These are phyloP conservation scores for Temnothorax unifasciatus DNA, from an alignment of 2,888 invertebrate genomes.

Conservation along the genomic window DNA sequence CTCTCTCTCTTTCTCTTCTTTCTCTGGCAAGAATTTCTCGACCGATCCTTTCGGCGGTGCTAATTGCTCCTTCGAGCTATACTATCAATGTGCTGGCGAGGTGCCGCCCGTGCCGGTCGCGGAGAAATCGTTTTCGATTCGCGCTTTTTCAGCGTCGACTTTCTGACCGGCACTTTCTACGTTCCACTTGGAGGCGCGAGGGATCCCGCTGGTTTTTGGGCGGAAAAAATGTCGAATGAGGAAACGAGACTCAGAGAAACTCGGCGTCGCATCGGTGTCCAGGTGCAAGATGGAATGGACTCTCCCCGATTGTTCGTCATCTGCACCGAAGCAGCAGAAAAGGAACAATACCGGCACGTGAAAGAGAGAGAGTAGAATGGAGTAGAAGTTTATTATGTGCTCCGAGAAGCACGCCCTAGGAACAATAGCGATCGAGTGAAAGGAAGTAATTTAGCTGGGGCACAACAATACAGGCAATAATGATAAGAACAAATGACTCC, in stretches of 20 bases:
- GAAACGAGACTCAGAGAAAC: conserved; percentile 42
- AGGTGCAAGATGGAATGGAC: conserved; percentile 27
- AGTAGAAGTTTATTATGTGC: conserved; percentile 29
- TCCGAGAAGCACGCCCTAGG: conserved; percentile 17
- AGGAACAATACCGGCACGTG: conserved; percentile 5
- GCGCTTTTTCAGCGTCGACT: conserved; percentile 25
- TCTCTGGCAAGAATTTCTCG: conserved; percentile 26
- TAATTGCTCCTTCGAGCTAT: conserved; percentile 35
- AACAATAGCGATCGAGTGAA: conserved; percentile 10
- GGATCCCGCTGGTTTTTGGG: conserved; percentile 28
- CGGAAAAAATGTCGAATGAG: conserved; percentile 26
- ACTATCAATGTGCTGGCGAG: not conserved
- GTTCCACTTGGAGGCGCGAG: conserved; percentile 53
- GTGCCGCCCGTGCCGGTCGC: conserved; percentile 44
- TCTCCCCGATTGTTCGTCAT: conserved; percentile 24
- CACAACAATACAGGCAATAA: conserved; percentile 13
- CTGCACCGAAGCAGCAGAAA: conserved; percentile 3
- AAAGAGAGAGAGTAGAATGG: conserved; percentile 43
- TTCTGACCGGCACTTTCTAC: conserved; percentile 63
- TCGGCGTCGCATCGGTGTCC: conserved; percentile 7
- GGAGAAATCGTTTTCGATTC: conserved; percentile 49
- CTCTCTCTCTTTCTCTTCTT: not conserved
- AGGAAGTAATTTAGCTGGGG: conserved; percentile 29
- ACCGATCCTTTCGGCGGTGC: conserved; percentile 8
- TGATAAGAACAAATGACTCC: not conserved